Base-by-base conservation (phyloP, 2,797 vertebrate species). In the Gallinago solitaria region DNA sequence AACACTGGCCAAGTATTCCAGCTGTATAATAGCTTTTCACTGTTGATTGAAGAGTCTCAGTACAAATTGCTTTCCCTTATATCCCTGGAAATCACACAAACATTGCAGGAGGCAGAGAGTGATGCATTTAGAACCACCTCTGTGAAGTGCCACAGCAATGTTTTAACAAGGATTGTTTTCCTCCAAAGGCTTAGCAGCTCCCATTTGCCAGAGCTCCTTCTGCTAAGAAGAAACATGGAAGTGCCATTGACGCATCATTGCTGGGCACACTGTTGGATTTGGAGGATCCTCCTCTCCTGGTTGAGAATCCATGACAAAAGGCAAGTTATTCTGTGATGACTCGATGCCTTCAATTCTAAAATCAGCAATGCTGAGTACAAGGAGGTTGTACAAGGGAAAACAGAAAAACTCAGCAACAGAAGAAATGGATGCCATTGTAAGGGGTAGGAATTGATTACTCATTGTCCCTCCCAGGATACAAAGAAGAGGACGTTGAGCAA, bases 111-210 rank as follows among this genome's bases (percentile, higher is more conserved):
- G 56, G 90, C 74, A 90, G 85, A 77, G 56, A n/a, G 27, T 0
- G 74, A 87, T 84, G 80, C 74, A 69, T 95, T 96, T 87, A 94
- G 96, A 96, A 77, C 94, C 95, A 86, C 87, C 94, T 91, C 91
- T 94, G 76, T 37, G 1, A 79, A 93, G 74, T 41, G 63, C 14
- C 73, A 81, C 67, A 65, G 70, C 67, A 78, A 24, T 79, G 54
- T 73, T 94, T 70, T 35, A 91, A 79, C 0, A 0, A 90, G 43
- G 69, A 63, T 41, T 94, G 70, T 24, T 74, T 89, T 89, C 77
- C 35, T 95, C 80, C 85, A 83, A 65, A 41, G 0, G 1, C 30
- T 48, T 48, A 70, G 74, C 51, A 81, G 14, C 32, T 92, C 53
- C 37, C 18, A 13, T 41, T 75, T 88, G 57, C 87, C 70, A 93